Evolutionary conservation across 2,888 invertebrate species (phyloP).

Genomic region (Philopedon plagiatum): DNA sequence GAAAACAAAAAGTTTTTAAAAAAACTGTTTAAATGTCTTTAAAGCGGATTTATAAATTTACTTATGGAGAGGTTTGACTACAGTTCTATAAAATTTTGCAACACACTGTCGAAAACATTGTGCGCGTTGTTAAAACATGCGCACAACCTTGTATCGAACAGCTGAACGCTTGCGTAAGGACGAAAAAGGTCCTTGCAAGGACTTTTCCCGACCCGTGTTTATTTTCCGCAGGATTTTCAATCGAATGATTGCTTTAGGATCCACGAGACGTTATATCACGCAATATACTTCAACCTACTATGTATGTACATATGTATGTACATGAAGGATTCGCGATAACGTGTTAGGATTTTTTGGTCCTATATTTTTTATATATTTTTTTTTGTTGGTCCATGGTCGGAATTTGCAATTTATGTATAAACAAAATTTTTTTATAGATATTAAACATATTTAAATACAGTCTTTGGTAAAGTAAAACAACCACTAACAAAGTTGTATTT

Average conservation of each 20-base stretch:
- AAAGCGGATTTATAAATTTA: constrained; percentile 24
- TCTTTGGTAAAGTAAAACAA: too few species aligned
- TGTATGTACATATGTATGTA: too few species aligned
- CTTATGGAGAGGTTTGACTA: constrained; percentile 24
- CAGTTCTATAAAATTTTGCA: constrained; percentile 35
- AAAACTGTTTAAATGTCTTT: constrained; percentile 14
- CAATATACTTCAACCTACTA: not conserved
- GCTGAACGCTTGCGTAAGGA: constrained; percentile 57
- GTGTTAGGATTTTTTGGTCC: too few species aligned
- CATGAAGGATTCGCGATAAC: not conserved
- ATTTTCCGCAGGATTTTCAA: constrained; percentile 17
- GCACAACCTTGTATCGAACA: constrained; percentile 32
- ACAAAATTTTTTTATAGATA: too few species aligned
- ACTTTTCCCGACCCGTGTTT: constrained; percentile 26
- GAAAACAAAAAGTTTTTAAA: constrained; percentile 30
- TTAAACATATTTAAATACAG: too few species aligned
- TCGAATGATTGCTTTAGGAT: not conserved
- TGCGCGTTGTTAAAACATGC: constrained; percentile 27
- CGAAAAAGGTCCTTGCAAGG: constrained; percentile 52
- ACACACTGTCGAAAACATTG: constrained; percentile 44
- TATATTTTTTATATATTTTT: too few species aligned
- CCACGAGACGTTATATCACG: not conserved
- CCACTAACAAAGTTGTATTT: too few species aligned
- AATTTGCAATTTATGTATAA: too few species aligned
- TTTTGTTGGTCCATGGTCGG: too few species aligned